A percentile compares a stretch with the other conserved stretches of the same genome.
These are phyloP conservation scores for Ischnura elegans DNA, from an alignment of 2,888 invertebrate genomes.

Conservation along the genomic window DNA sequence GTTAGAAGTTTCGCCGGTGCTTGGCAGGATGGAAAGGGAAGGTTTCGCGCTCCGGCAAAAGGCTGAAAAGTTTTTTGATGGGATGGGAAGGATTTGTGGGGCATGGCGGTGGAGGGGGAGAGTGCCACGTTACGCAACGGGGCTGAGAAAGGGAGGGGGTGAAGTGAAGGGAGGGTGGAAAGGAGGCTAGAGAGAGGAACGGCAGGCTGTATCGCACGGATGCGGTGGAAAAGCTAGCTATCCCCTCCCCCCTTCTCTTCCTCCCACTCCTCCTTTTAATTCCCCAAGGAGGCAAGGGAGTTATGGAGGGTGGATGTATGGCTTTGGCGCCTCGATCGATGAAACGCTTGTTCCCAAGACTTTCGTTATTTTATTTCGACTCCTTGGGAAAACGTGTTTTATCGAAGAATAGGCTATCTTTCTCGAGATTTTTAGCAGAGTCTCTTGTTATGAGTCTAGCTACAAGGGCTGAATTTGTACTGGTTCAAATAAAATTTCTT, in stretches of 20 bases:
- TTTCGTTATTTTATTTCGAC: conserved; percentile 33
- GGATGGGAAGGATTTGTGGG: not conserved
- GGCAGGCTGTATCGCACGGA: too few species aligned
- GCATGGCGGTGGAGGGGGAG: not conserved
- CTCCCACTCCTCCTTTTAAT: not conserved
- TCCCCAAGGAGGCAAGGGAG: not conserved
- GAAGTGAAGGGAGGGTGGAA: not conserved
- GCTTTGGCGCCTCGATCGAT: not conserved
- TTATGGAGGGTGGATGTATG: not conserved
- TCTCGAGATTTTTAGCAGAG: not conserved
- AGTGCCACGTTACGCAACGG: not conserved
- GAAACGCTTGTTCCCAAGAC: conserved; percentile 25
- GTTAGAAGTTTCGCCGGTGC: not conserved
- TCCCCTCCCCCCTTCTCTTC: not conserved
- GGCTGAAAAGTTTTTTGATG: conserved; percentile 6
- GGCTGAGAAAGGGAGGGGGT: not conserved
- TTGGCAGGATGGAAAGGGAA: not conserved
- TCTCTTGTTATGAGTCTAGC: not conserved
- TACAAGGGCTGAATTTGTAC: not conserved
- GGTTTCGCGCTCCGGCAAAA: conserved; percentile 21
- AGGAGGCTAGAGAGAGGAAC: too few species aligned
- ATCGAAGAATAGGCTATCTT: conserved; percentile 24
- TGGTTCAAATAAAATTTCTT: conserved; percentile 11
- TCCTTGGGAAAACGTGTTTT: conserved; percentile 31
- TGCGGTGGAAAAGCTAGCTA: not conserved